Evolutionary conservation across 2,888 invertebrate genomes (phyloP).

Genomic region (Nysson spinosus): DNA sequence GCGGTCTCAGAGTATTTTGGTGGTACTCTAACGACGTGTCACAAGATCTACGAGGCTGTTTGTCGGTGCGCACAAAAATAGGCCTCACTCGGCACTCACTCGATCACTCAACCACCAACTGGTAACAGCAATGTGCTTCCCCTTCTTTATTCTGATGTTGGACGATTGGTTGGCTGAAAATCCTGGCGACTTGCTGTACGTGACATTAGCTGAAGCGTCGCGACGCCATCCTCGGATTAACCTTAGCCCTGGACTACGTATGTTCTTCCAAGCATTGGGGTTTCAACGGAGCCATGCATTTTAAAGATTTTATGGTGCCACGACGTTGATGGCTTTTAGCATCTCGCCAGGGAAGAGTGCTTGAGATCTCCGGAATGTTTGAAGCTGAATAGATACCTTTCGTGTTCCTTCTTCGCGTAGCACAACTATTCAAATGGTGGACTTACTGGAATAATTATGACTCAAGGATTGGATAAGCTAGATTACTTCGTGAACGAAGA

Average conservation of each 20-base stretch:
- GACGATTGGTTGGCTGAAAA: constrained; percentile 52
- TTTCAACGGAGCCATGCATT: constrained; percentile 47
- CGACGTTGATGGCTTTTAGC: background rate
- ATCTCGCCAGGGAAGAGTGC: too few relatives aligned
- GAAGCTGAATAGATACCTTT: constrained; percentile 11
- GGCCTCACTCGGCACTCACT: constrained; percentile 74
- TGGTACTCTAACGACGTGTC: constrained; percentile 66
- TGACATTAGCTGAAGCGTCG: constrained; percentile 63
- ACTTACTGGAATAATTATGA: too few relatives aligned
- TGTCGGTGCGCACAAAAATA: constrained; percentile 72
- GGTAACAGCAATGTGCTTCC: constrained; percentile 17
- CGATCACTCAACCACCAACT: constrained; percentile 64
- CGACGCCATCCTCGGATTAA: constrained; percentile 65
- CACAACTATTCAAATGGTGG: too few relatives aligned
- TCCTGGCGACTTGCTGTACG: constrained; percentile 57
- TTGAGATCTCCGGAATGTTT: constrained; percentile 17
- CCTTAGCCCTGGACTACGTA: constrained; percentile 51
- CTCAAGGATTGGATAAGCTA: too few relatives aligned
- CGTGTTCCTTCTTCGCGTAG: background rate
- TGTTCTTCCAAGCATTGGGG: constrained; percentile 23
- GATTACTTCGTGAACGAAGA: too few relatives aligned
- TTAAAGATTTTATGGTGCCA: constrained; percentile 27
- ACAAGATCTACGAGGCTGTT: constrained; percentile 71
- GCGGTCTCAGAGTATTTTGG: constrained; percentile 60
- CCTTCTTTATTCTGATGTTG: constrained; percentile 35